Evolutionary conservation across 2,888 invertebrate genomes (phyloP).

Genomic region (Mimachlamys varia): DNA sequence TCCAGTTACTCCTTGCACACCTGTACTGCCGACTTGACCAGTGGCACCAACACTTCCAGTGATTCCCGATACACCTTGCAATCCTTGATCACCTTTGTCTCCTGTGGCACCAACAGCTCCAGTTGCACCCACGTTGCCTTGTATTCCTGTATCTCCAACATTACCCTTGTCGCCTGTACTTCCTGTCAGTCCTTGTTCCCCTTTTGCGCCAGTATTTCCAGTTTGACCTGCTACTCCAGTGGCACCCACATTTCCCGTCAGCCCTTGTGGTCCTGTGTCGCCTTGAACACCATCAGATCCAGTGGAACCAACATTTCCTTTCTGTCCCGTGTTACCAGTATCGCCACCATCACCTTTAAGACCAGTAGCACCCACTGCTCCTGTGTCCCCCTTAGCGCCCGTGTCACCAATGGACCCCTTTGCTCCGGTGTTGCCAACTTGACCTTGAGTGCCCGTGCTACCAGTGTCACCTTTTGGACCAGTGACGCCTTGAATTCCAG

Average conservation of each 20-base stretch:
- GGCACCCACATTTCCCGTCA: slow-evolving; percentile 45
- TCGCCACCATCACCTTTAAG: slow-evolving; percentile 45
- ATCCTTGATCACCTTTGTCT: background rate
- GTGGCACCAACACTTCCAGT: slow-evolving; percentile 9
- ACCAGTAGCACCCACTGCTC: slow-evolving; percentile 48
- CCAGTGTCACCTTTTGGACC: slow-evolving; percentile 45
- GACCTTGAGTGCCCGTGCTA: slow-evolving; percentile 42
- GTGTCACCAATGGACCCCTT: slow-evolving; percentile 44
- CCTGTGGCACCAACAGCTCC: slow-evolving; percentile 11
- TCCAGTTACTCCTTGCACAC: background rate
- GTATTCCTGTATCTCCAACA: slow-evolving; percentile 48
- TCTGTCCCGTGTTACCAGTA: slow-evolving; percentile 47
- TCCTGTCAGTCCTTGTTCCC: slow-evolving; percentile 45
- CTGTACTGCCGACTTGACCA: slow-evolving; percentile 28
- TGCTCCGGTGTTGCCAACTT: slow-evolving; percentile 43
- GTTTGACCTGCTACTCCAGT: slow-evolving; percentile 42
- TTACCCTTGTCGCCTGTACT: slow-evolving; percentile 51
- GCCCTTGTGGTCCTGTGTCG: slow-evolving; percentile 44
- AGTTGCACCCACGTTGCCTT: slow-evolving; percentile 36
- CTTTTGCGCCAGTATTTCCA: slow-evolving; percentile 45
- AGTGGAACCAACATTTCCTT: slow-evolving; percentile 41
- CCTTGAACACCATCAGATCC: slow-evolving; percentile 34
- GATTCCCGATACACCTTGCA: slow-evolving; percentile 50
- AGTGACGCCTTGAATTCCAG: slow-evolving; percentile 43
- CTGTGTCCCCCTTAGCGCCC: slow-evolving; percentile 50